These are phyloP conservation scores for Choristoneura fumiferana DNA, from an alignment of 1,140 invertebrate genomes.

Conservation along the genomic window DNA sequence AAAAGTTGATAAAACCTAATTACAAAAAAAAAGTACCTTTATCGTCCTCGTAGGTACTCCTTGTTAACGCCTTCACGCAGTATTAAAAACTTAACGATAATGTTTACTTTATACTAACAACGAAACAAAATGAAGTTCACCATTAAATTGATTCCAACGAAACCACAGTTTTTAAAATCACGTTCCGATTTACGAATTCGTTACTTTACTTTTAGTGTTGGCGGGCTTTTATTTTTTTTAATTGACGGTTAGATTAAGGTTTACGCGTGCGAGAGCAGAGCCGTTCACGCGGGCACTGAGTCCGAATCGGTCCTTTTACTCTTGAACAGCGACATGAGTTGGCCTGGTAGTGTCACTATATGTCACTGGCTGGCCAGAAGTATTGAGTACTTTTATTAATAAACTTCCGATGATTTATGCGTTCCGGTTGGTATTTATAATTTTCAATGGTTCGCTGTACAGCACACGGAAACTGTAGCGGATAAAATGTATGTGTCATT, in stretches of 20 bases:
- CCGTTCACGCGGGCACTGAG: conserved; percentile 60
- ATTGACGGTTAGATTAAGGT: neutral
- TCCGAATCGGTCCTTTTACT: conserved; percentile 56
- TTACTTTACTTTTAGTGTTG: neutral
- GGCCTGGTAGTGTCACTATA: conserved; percentile 33
- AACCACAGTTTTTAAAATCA: conserved; percentile 9
- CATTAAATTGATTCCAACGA: neutral
- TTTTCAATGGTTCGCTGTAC: conserved; percentile 24
- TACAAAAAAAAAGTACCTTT: conserved; percentile 12
- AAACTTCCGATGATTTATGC: conserved; percentile 63
- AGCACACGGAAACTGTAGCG: conserved; percentile 35
- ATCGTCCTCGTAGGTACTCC: neutral
- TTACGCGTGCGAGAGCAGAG: conserved; percentile 41
- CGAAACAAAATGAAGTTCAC: conserved; percentile 2
- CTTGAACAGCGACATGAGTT: conserved; percentile 19
- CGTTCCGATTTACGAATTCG: conserved; percentile 16
- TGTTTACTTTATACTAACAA: conserved; percentile 3
- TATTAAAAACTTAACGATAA: conserved; percentile 11
- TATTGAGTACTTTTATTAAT: conserved; percentile 38
- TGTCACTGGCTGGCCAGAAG: conserved; percentile 43
- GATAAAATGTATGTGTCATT: conserved; percentile 22
- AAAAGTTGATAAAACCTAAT: neutral
- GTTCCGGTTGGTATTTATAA: conserved; percentile 50
- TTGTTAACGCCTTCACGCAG: conserved; percentile 3
- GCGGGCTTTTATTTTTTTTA: conserved; percentile 8